Percentiles rank a stretch among this genome's conserved stretches.
Conservation (phyloP, 2,888 invertebrate species). For the Limnephilus rhombicus region DNA sequence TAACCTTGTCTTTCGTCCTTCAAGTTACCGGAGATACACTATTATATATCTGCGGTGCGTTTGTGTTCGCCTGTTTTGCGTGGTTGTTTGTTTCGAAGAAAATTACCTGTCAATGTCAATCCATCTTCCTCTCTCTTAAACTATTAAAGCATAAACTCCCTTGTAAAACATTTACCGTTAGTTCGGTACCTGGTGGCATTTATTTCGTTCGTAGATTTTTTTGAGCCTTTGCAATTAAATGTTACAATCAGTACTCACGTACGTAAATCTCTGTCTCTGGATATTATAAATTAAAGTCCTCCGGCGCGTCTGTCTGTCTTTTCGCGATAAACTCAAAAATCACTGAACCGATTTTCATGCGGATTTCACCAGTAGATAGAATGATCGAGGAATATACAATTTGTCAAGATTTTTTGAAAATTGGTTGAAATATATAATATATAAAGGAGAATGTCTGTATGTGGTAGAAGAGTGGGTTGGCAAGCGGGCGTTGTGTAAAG, state of each 20-base stretch:
- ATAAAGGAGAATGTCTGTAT: too few relatives aligned
- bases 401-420: too few relatives aligned
- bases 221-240: neutral
- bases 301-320: too few relatives aligned
- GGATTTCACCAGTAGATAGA: too few relatives aligned
- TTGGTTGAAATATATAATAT: too few relatives aligned
- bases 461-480: too few relatives aligned
- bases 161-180: neutral
- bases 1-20: neutral
- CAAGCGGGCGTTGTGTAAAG: too few relatives aligned
- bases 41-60: neutral
- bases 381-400: too few relatives aligned
- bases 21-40: neutral
- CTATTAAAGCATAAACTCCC: neutral
- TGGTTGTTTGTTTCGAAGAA: neutral
- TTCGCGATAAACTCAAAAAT: too few relatives aligned
- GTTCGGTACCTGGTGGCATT: neutral
- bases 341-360: too few relatives aligned
- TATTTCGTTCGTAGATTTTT: neutral
- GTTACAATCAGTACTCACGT: neutral
- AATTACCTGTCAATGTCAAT: constrained; percentile 1
- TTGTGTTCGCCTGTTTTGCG: neutral
- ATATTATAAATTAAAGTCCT: too few relatives aligned
- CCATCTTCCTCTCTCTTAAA: neutral
- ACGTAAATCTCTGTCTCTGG: too few relatives aligned